Conservation (phyloP, 2,888 invertebrate genomes). For the Caenorhabditis auriculariae region DNA sequence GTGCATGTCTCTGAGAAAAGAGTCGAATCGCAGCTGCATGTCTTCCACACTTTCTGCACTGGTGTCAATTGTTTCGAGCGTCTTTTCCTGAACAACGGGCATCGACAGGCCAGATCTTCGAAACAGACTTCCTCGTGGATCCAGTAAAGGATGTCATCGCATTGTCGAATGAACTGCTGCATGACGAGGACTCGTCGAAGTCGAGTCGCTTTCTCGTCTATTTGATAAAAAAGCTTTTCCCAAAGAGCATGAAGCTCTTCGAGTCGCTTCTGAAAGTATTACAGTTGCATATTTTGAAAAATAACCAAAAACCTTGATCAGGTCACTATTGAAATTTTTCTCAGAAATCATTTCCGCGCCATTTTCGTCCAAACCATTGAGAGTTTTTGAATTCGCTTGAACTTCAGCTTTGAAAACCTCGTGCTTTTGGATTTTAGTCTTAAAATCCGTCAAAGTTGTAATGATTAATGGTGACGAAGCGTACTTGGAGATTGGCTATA, state of each 20-base stretch:
- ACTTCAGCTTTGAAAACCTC: constrained; percentile 99
- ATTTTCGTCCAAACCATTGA: constrained; percentile 90
- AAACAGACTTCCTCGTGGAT: constrained; percentile 86
- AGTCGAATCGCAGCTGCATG: constrained; percentile 97
- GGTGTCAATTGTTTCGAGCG: constrained; percentile 95
- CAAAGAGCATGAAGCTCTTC: constrained; percentile 89
- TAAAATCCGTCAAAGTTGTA: constrained; percentile 30
- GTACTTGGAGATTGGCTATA: constrained; percentile 91
- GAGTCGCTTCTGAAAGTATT: constrained; percentile 65
- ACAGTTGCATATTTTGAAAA: neutral
- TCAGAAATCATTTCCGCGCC: constrained; percentile 96
- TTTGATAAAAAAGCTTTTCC: constrained; percentile 86
- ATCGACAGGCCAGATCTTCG: constrained; percentile 76
- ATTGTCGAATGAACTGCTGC: constrained; percentile 95
- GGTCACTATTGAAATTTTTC: constrained; percentile 91
- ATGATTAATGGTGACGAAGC: constrained; percentile 21
- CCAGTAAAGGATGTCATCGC: constrained; percentile 99
- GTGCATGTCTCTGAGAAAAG: constrained; percentile 92
- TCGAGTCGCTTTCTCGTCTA: constrained; percentile 94
- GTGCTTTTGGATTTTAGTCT: constrained; percentile 95
- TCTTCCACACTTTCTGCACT: constrained; percentile 99
- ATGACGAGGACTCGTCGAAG: constrained; percentile 93
- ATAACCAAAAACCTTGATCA: constrained; percentile 70
- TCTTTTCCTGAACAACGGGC: no score
- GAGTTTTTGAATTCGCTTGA: constrained; percentile 95